phyloP scores from a whole-genome alignment of 2,797 vertebrate genomes.

The Loris lydekkerianus region DNA sequence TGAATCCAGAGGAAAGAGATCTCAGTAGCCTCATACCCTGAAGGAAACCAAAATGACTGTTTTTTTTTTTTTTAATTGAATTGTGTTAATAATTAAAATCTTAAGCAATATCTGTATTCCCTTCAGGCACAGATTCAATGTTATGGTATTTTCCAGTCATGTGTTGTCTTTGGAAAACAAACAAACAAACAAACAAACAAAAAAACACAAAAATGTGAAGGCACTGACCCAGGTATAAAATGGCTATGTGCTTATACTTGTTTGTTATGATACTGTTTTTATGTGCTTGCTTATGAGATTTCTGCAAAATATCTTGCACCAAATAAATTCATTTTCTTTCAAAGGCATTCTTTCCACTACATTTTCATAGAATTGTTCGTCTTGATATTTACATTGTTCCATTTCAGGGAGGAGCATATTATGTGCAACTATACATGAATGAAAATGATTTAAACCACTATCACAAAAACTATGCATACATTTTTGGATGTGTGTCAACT shows the following conservation, averaged over 20 bases:
- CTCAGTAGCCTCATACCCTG: not conserved
- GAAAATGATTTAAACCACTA: not conserved
- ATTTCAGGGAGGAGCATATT: not conserved
- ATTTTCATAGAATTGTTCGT: not conserved
- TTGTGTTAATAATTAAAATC: not conserved
- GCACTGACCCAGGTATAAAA: not conserved
- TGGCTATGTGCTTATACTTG: not conserved
- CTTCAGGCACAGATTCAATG: not conserved
- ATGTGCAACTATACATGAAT: not conserved
- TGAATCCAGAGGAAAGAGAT: not conserved
- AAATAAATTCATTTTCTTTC: conserved; percentile 40
- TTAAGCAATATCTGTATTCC: conserved; percentile 27
- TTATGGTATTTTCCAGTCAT: not conserved
- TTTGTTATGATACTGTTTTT: not conserved
- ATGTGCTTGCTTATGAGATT: not conserved
- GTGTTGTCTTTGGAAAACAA: not conserved
- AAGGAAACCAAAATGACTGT: not conserved
- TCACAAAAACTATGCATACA: not conserved
- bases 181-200: not conserved
- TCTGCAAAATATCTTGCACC: not conserved
- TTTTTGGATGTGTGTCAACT: not conserved
- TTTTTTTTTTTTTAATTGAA: not conserved
- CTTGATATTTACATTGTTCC: not conserved
- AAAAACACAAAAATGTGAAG: not conserved
- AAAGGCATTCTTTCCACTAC: not conserved